Percentiles rank a stretch among this genome's conserved stretches.
These are phyloP conservation scores for Uloborus diversus DNA, from an alignment of 1,140 invertebrate species.

Conservation along the genomic window DNA sequence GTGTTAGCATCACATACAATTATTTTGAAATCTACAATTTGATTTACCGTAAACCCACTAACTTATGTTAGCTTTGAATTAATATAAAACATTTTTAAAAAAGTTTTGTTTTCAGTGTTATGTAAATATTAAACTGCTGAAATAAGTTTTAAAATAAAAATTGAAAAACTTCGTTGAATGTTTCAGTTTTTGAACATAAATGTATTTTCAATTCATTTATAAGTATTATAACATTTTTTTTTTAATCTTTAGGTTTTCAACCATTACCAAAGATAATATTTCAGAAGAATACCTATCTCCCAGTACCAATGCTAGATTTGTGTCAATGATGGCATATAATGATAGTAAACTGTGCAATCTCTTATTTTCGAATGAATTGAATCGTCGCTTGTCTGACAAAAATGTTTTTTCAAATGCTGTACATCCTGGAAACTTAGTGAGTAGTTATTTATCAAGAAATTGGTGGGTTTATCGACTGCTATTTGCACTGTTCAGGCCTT, in stretches of 20 bases:
- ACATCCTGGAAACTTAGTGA: slow-evolving; percentile 93
- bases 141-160: too few relatives aligned
- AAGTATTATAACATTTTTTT: slow-evolving; percentile 29
- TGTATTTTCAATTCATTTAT: too few relatives aligned
- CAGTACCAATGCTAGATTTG: slow-evolving; percentile 72
- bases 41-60: too few relatives aligned
- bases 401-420: slow-evolving; percentile 82
- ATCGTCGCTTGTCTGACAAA: slow-evolving; percentile 75
- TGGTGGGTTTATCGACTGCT: slow-evolving; percentile 84
- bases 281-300: slow-evolving; percentile 72
- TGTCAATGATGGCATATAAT: slow-evolving; percentile 85
- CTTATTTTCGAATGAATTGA: slow-evolving; percentile 80
- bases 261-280: slow-evolving; percentile 71
- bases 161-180: too few relatives aligned
- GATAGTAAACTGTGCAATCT: slow-evolving; percentile 91
- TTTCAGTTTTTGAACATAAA: too few relatives aligned
- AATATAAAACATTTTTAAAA: too few relatives aligned
- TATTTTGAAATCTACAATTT: too few relatives aligned
- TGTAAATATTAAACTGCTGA: too few relatives aligned
- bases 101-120: too few relatives aligned
- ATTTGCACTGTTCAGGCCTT: slow-evolving; percentile 84
- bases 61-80: too few relatives aligned
- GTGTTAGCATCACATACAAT: too few relatives aligned
- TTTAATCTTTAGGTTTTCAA: slow-evolving; percentile 76
- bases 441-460: slow-evolving; percentile 76